phyloP scores from a whole-genome alignment of 2,888 invertebrate species.

The Anagyrus pseudococci region DNA sequence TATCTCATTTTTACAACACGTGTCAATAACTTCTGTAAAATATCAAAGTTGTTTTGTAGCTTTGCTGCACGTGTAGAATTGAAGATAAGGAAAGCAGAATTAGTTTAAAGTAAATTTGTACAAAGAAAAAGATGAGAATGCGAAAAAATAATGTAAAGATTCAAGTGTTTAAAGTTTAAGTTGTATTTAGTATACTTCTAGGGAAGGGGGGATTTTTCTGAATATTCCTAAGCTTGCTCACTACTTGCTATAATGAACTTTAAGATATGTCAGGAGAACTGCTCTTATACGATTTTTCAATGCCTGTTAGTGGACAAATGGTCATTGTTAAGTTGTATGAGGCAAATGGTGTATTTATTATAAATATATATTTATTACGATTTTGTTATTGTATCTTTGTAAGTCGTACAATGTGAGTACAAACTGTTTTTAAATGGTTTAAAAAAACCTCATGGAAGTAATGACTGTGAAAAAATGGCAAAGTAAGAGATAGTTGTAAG shows the following conservation, averaged over 20 bases:
- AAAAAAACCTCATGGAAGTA: conserved; percentile 20
- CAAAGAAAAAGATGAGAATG: conserved; percentile 13
- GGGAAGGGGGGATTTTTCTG: conserved; percentile 10
- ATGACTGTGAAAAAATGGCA: conserved; percentile 27
- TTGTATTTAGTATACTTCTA: conserved; percentile 13
- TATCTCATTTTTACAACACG: no score
- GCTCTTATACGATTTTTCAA: conserved; percentile 44
- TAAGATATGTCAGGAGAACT: conserved; percentile 25
- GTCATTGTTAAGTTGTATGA: conserved; percentile 46
- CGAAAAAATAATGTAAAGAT: conserved; percentile 10
- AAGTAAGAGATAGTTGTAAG: conserved; percentile 18
- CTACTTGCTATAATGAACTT: conserved; percentile 18
- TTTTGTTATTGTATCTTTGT: conserved; percentile 36
- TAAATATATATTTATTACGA: conserved; percentile 35
- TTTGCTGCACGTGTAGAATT: no score
- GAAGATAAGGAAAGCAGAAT: no score
- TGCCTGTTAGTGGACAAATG: conserved; percentile 48
- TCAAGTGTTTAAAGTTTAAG: conserved; percentile 22
- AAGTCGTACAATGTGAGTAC: conserved; percentile 32
- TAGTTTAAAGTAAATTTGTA: no score
- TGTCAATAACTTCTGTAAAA: no score
- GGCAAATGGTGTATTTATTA: conserved; percentile 38
- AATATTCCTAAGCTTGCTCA: conserved; percentile 27
- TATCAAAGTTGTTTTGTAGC: no score
- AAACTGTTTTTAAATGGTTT: conserved; percentile 34